Base-by-base conservation (phyloP, 2,888 invertebrate species). In the Cenopis cana region DNA sequence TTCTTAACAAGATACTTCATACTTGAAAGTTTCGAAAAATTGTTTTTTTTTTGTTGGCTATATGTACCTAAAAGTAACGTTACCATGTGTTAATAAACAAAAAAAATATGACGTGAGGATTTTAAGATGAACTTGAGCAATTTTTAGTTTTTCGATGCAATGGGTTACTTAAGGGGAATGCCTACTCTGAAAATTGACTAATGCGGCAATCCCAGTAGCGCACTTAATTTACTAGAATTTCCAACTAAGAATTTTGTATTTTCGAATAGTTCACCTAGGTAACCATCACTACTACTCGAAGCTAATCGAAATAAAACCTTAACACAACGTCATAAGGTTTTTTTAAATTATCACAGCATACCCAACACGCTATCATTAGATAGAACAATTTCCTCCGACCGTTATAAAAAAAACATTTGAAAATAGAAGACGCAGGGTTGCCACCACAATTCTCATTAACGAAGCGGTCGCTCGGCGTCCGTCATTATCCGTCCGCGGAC, bases 401-500 rank as follows among this genome's bases (percentile, higher is more conserved):
- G 71, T 71, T 71, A 67, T 71, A 67, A 71, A 67, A 62, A 41
- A 71, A 71, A 69, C 59, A 69, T 69, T 69, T 65, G 64, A 72
- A 75, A 75, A 74, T 73, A 74, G 62, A 67, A 75, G 72, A 75
- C 66, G 64, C 83, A 91, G 90, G 90, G 90, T 80, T 91, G 86
- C 87, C 87, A 83, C 74, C 76, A 77, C 83, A 85, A 81, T 87
- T 85, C 90, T 91, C 90, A 91, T 89, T 89, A 89, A 81, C 79
- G 76, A 77, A 77, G 79, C 80, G 83, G 82, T 82, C 81, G 81
- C 77, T 81, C 84, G 80, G 85, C 83, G 90, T 91, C 90, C 89
- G 88, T 91, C 92, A 92, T 92, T 91, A 92, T 82, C 81, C 78
- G 82, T 82, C 83, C 82, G 85, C 84, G 78, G 85, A 84, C 89